A percentile compares a stretch with the other conserved stretches of the same genome.
Evolutionary conservation across 2,888 invertebrate species (phyloP).

Genomic region (Netelia fuscicornis): DNA sequence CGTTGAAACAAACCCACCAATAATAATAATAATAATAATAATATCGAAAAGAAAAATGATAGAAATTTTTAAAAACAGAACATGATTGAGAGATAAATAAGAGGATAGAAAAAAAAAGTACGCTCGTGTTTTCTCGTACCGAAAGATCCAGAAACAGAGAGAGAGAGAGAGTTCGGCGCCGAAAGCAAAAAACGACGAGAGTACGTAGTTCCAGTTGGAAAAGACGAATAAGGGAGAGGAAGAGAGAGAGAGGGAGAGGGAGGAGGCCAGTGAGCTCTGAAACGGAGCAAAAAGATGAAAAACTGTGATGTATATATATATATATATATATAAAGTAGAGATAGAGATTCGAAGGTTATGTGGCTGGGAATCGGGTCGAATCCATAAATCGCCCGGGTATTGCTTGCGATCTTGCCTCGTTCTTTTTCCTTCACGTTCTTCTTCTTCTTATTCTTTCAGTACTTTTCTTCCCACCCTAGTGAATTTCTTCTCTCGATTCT

Average conservation of each 20-base stretch:
- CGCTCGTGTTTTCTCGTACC: constrained; percentile 47
- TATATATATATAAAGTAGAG: constrained; percentile 14
- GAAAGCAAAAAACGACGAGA: constrained; percentile 43
- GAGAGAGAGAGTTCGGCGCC: constrained; percentile 23
- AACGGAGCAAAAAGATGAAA: constrained; percentile 48
- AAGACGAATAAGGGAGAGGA: constrained; percentile 31
- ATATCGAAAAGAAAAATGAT: background rate
- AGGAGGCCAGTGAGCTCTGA: constrained; percentile 22
- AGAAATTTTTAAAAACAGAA: background rate
- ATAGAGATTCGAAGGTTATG: constrained; percentile 62
- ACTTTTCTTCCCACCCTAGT: constrained; percentile 34
- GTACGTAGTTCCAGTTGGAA: constrained; percentile 15
- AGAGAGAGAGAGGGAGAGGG: background rate
- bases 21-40: too few species aligned
- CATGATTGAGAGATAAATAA: constrained; percentile 1
- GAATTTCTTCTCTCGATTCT: constrained; percentile 24
- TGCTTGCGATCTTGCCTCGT: constrained; percentile 41
- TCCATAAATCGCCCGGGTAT: constrained; percentile 67
- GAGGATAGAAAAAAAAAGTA: background rate
- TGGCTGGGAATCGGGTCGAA: constrained; percentile 67
- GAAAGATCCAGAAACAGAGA: background rate
- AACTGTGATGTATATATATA: constrained; percentile 32
- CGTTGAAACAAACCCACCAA: too few species aligned
- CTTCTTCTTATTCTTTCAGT: constrained; percentile 31
- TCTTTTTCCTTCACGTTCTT: constrained; percentile 24